Evolutionary conservation across 2,113 vertebrate species (phyloP).

Genomic region (Syngnathus scovelli): DNA sequence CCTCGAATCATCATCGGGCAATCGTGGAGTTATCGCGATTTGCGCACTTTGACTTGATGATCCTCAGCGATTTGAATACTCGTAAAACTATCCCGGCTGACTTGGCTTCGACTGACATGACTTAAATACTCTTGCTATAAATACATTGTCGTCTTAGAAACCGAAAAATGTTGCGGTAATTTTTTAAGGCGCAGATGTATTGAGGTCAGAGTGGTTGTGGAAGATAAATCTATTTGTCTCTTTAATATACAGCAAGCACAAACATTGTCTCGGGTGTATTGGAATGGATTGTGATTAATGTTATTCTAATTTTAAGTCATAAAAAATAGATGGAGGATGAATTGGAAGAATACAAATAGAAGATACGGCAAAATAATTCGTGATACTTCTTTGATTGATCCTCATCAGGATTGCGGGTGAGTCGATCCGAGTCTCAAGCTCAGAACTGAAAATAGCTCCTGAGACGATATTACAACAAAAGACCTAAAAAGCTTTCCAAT

Average conservation of each 20-base stretch:
- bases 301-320: neutral
- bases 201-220: neutral
- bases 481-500: neutral
- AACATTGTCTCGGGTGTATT: neutral
- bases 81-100: neutral
- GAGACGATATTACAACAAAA: neutral
- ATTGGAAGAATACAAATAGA: neutral
- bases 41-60: no score
- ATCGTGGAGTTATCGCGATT: neutral
- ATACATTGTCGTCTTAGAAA: neutral
- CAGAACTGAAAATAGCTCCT: neutral
- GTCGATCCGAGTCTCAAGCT: neutral
- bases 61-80: neutral
- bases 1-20: neutral
- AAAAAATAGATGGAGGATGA: slow-evolving; percentile 1
- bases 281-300: slow-evolving; percentile 3
- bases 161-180: neutral
- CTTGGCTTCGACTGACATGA: neutral
- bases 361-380: neutral
- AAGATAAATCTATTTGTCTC: slow-evolving; percentile 4
- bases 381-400: no score
- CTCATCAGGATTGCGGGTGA: no score
- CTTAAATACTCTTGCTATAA: neutral
- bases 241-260: neutral
- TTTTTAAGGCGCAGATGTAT: slow-evolving; percentile 2